Percentiles rank a stretch among this genome's conserved stretches.
Conservation (phyloP, 2,113 vertebrate species). For the Cryptomyrus ogoouensis region DNA sequence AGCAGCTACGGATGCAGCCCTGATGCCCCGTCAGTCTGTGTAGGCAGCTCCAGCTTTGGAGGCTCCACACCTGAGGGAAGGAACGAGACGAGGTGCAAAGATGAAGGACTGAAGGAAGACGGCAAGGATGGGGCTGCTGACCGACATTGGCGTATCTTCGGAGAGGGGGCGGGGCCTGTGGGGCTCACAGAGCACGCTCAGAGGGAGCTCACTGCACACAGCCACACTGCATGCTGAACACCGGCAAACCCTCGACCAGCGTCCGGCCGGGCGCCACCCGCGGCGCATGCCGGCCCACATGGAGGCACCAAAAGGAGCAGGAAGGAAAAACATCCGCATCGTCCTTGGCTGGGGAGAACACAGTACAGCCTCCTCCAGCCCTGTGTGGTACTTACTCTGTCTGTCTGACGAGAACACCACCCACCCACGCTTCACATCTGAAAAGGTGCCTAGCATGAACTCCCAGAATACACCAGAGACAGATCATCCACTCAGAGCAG, state of each 20-base stretch:
- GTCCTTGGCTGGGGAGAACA: not conserved
- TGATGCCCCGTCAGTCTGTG: constrained; percentile 71
- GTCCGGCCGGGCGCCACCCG: not conserved
- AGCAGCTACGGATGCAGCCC: constrained; percentile 83
- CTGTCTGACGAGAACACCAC: not conserved
- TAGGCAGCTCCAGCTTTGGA: constrained; percentile 58
- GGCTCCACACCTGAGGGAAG: constrained; percentile 75
- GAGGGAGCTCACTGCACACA: not conserved
- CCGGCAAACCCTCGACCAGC: not conserved
- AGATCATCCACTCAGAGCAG: not conserved
- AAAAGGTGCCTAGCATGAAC: not conserved
- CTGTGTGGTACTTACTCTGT: not conserved
- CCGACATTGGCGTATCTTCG: not conserved
- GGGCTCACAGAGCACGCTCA: not conserved
- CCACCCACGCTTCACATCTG: not conserved
- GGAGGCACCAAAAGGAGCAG: not conserved
- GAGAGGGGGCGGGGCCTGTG: not conserved
- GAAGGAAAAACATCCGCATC: not conserved
- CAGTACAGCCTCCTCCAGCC: not conserved
- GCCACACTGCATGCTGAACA: not conserved
- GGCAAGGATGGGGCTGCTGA: not conserved
- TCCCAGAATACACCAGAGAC: not conserved
- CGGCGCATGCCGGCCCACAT: not conserved
- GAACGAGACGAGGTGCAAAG: not conserved
- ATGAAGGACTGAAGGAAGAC: not conserved